Base-by-base conservation (phyloP, 53 echinoderm and acorn worm species). In the Henricia sp. region DNA sequence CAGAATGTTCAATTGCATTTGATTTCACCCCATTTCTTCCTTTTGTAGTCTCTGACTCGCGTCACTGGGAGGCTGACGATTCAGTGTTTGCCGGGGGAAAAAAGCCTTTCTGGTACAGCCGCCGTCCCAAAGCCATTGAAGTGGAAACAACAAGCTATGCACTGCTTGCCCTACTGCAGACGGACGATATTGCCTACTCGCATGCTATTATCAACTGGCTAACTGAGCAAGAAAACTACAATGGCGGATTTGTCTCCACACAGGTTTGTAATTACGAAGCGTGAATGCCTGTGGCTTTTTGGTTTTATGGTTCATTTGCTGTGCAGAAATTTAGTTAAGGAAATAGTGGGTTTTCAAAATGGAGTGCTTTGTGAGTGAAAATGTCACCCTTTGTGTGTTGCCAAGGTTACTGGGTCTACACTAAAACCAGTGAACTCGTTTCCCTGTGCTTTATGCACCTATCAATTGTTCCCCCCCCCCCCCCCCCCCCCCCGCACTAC, bases 91-190 rank as follows among this genome's bases (percentile, higher is more conserved):
- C n/a, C 13, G 57, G 19, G 4, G 48, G 48, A 19, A 58, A 20
- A 36, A 76, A 86, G 40, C 73, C 59, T 0, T 71, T 42, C 59
- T 70, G 84, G 71, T 59, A 84, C 35, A 71, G 28, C 19, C 5
- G 28, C 28, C 26, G 67, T 62, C 59, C 92, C 71, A 90, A 90
- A 48, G 92, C 99, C 51, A 89, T 99, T 29, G 62, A 88, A 24
- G 87, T 99, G 58, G 99, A 99, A 52, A 99, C 94, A 21, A 99
- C 99, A 19, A 89, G 84, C 24, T 99, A 95, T 54, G 94, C 99
- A 28, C 80, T 99, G 38, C 84, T 95, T 21, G 89, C 99, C 24
- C 92, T 95, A 39, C 91, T 99, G 19, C 40, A 77, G 26, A 77
- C 84, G 12, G 67, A 82, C 16, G 87, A 93, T 21, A 58, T 92